Conservation (phyloP, 2,113 vertebrate species). For the Stomatorhinus ivindoensis region DNA sequence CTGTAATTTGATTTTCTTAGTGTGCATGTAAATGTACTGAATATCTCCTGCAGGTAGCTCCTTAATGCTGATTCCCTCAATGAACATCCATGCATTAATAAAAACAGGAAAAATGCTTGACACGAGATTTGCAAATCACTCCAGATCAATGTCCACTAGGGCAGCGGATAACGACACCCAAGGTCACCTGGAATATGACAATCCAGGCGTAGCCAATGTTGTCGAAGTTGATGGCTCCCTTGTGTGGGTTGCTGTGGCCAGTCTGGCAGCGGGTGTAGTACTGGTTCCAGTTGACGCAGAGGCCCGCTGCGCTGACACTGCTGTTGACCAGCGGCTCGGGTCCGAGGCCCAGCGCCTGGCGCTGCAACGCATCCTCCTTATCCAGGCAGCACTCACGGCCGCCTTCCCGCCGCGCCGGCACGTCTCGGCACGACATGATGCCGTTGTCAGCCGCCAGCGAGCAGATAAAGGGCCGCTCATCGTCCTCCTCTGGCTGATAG, state of each 20-base stretch:
- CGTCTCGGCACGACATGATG: slow-evolving; percentile 90
- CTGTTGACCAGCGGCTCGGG: slow-evolving; percentile 54
- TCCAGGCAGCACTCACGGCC: slow-evolving; percentile 83
- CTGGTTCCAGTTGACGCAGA: slow-evolving; percentile 95
- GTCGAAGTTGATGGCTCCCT: slow-evolving; percentile 97
- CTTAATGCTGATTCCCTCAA: background rate
- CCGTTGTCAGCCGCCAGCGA: slow-evolving; percentile 90
- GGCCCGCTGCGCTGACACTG: slow-evolving; percentile 66
- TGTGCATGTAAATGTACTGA: no score
- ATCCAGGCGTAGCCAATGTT: slow-evolving; percentile 98
- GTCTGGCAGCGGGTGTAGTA: slow-evolving; percentile 91
- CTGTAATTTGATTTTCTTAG: no score
- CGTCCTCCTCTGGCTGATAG: slow-evolving; percentile 85
- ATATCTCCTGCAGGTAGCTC: background rate
- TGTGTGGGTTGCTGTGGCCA: slow-evolving; percentile 83
- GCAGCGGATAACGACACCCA: background rate
- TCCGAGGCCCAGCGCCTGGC: slow-evolving; percentile 67
- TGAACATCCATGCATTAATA: background rate
- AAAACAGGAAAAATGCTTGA: background rate
- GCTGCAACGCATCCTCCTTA: slow-evolving; percentile 79
- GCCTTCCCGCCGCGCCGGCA: slow-evolving; percentile 77
- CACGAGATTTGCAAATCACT: background rate
- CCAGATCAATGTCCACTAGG: background rate
- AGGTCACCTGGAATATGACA: slow-evolving; percentile 89
- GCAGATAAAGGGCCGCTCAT: slow-evolving; percentile 96